Base-by-base conservation (phyloP, 2,888 invertebrate genomes). In the Ptychoptera contaminata region DNA sequence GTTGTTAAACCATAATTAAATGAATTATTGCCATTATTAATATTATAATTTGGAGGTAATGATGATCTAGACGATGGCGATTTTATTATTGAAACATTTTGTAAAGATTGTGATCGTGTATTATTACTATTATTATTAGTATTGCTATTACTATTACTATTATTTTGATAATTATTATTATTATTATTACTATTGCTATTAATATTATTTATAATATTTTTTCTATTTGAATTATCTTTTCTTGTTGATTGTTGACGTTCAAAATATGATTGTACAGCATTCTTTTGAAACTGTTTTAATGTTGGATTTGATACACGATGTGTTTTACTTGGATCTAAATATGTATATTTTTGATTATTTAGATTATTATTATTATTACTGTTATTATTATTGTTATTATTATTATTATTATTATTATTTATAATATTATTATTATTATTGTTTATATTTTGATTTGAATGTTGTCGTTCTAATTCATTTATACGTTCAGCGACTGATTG, bases 221-320 rank as follows among this genome's bases (percentile, higher is more conserved):
- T 55, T 53, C 50, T 53, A 47, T 52, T 53, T 49, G 52, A 59
- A 53, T 48, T 53, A 56, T 29, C 55, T 58, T 53, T 48, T 58
- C 56, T 11, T 52, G 56, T 58, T 42, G 54, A 65, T 53, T 76
- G 74, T 53, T 83, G 82, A 40, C 83, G 69, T 57, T 86, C 84
- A 60, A 85, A 84, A 56, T 82, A 87, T 2, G 82, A 82, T 47
- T 84, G 68, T 8, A 87, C 68, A 0, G 86, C 86, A 59, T 84
- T 82, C 65, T 86, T 85, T 57, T 86, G 86, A 48, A 83, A 79
- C 11, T 81, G 82, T 62, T 85, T 86, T 30, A 86, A 62, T 1
- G 84, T 80, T 8, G 82, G 71, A 58, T 78, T 78, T 29, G 81
- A 76, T 31, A 82, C 73, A 49, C 77, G 71, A 58, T 79, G 79